Conservation (phyloP, 2,888 invertebrate species). For the Cryptophagus acutangulus region DNA sequence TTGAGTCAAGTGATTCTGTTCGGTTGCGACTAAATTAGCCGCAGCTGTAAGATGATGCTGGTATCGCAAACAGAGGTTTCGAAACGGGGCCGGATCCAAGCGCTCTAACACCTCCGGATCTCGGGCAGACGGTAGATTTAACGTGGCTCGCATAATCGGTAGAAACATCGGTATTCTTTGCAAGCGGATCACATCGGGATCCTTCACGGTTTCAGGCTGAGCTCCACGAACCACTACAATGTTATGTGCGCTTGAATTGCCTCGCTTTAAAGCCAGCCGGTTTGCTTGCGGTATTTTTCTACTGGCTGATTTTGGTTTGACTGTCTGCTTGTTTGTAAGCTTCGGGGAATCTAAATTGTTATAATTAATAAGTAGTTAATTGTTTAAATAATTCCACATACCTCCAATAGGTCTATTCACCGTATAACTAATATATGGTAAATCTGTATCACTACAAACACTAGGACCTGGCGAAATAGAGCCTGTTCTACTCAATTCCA, state of each 20-base stretch:
- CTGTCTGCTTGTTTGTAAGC: constrained; percentile 57
- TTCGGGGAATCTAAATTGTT: constrained; percentile 70
- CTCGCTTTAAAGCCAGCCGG: constrained; percentile 25
- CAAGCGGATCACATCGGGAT: constrained; percentile 68
- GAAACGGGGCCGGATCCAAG: constrained; percentile 58
- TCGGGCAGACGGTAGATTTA: constrained; percentile 77
- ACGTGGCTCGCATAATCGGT: constrained; percentile 85
- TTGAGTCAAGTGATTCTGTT: constrained; percentile 68
- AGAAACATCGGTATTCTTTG: constrained; percentile 84
- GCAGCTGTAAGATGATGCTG: constrained; percentile 81
- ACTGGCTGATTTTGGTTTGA: constrained; percentile 35
- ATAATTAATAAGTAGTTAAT: constrained; percentile 5
- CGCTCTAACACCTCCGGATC: constrained; percentile 85
- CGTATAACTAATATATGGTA: constrained; percentile 88
- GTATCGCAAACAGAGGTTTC: constrained; percentile 72
- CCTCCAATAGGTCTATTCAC: constrained; percentile 84
- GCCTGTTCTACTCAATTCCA: constrained; percentile 53
- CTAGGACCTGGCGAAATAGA: constrained; percentile 82
- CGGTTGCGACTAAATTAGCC: constrained; percentile 74
- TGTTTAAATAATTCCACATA: constrained; percentile 32
- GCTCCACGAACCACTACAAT: constrained; percentile 81
- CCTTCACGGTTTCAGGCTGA: constrained; percentile 59
- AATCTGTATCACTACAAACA: constrained; percentile 81
- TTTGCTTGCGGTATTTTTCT: constrained; percentile 41
- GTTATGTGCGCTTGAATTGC: constrained; percentile 57